Base-by-base conservation (phyloP, 2,797 vertebrate genomes). In the Crocidura indochinensis region DNA sequence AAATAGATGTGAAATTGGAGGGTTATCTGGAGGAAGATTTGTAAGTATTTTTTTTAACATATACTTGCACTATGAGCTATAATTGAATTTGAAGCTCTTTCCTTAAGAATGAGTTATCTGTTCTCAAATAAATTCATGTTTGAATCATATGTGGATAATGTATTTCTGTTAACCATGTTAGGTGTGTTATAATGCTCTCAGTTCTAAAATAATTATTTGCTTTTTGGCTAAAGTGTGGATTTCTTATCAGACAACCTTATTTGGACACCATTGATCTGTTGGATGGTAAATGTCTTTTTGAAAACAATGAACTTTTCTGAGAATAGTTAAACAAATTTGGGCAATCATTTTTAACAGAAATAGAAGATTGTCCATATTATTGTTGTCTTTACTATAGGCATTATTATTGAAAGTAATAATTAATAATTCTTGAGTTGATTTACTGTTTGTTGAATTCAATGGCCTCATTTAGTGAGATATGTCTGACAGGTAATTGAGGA, bases 101-200 rank as follows among this genome's bases (percentile, higher is more conserved):
- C 49, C 91, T 86, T 20, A 44, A 92, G 65, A 94, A 88, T 74
- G 56, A 72, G 26, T 90, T 94, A 85, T 68, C 92, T 95, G 15
- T 80, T 92, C 80, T 87, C 80, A 84, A 56, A 49, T 87, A 82
- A 79, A n/a, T 94, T 92, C 64, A 62, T 24, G 27, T 84, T 76
- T 49, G 24, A 44, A 88, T 92, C 2, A 14, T 68, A 75, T 60
- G 7, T 19, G 26, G 73, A 26, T 71, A 91, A 84, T 8, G 1
- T 29, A 6, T 94, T 91, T 78, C 44, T 69, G 0, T 46, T 77
- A 82, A 72, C 82, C 46, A 65, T 19, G 14, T 60, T 81, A 53
- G 71, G 6, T 69, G 29, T 17, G 26, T 47, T 15, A 38, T 27
- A 79, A 17, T 17, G 51, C 26, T 82, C 81, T 51, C 71, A 81